Evolutionary conservation across 2,888 invertebrate genomes (phyloP), one percentile per base, ranked within the genome.

Genomic region (Dicyrtoma fusca): DNA sequence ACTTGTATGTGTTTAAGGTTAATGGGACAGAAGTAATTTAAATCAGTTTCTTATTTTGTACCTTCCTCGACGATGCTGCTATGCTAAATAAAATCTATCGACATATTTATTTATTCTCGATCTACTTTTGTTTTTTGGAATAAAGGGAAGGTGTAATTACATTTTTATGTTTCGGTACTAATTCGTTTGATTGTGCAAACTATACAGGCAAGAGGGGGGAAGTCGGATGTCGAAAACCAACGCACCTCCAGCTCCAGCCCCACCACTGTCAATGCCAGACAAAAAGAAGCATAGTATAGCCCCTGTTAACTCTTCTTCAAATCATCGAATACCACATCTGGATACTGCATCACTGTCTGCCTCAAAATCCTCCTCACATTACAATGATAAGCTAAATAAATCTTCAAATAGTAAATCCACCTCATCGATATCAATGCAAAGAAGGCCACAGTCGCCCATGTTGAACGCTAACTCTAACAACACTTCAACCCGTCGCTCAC

Each of bases 121-220:
- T 49, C 13, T 4, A 4, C 4, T 17, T 26, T 10, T 61, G 25
- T 61, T 61, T n/a, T 45, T 55, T 59, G 34, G 14, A 23, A 57
- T 19, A 34, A 34, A n/a, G n/a, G n/a, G n/a, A n/a, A n/a, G n/a
- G n/a, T n/a, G n/a, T n/a, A n/a, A n/a, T n/a, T n/a, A n/a, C n/a
- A n/a, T n/a, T n/a, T n/a, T n/a, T n/a, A n/a, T n/a, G n/a, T n/a
- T n/a, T n/a, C n/a, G n/a, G n/a, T n/a, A n/a, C n/a, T 21, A 53
- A 26, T 66, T 6, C 25, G 17, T 49, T n/a, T 17, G 2, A 5
- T 17, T 42, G 25, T 8, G 17, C 11, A n/a, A 26, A 34, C 26
- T 71, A 73, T 64, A 44, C 55, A 77, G 73, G 45, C 71, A 70
- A 74, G 74, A 75, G 72, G 76, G 74, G 0, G 69, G 71, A 21